Percentiles rank a stretch among this genome's conserved stretches.
These are phyloP conservation scores for Grammomys surdaster DNA, from an alignment of 2,113 vertebrate genomes.

Conservation along the genomic window DNA sequence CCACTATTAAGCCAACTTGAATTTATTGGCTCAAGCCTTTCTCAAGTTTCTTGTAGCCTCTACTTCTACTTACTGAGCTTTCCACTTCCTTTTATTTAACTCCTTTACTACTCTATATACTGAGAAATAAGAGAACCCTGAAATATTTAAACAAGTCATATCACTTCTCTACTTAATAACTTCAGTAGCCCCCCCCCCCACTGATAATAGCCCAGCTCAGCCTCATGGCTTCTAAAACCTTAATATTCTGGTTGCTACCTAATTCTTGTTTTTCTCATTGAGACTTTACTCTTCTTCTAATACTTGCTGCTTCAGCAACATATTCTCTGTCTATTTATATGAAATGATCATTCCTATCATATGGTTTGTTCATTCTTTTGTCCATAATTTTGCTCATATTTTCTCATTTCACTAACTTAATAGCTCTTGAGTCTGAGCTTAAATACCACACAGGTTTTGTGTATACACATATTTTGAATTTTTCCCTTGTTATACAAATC, in stretches of 20 bases:
- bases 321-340: not conserved
- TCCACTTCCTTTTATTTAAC: not conserved
- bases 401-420: not conserved
- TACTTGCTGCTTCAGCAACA: fast-evolving
- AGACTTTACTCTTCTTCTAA: not conserved
- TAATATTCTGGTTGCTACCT: not conserved
- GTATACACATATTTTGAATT: not conserved
- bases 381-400: not conserved
- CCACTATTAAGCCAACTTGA: not conserved
- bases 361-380: not conserved
- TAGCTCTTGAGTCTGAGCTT: not conserved
- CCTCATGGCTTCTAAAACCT: not conserved
- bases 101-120: not conserved
- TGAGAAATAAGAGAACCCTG: not conserved
- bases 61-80: not conserved
- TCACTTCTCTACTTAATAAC: conserved; percentile 24
- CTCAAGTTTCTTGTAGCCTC: not conserved
- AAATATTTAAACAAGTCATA: conserved; percentile 50
- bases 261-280: not conserved
- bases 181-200: not conserved
- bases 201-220: not conserved
- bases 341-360: not conserved
- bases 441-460: not conserved
- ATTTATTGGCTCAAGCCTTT: not conserved
- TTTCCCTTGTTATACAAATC: not conserved